Conservation (phyloP, 2,113 vertebrate species). For the Mormyrus lacerda region DNA sequence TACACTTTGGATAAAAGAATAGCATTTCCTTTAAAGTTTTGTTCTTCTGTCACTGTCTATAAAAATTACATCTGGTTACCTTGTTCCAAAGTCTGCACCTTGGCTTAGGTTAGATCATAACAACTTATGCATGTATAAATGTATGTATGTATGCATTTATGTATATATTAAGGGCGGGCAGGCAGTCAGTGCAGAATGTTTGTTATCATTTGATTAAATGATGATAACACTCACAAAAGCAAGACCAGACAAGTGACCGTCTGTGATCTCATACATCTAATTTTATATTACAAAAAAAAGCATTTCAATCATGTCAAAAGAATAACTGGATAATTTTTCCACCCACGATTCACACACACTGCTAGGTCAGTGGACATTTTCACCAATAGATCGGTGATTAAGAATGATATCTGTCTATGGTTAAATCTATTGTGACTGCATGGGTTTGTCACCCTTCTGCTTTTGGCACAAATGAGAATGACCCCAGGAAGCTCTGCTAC, state of each 20-base stretch:
- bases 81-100: not conserved
- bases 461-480: not conserved
- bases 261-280: not conserved
- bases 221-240: not conserved
- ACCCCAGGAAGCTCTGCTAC: not conserved
- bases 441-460: not conserved
- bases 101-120: not conserved
- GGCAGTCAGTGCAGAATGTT: not conserved
- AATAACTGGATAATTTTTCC: not conserved
- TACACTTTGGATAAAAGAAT: not conserved
- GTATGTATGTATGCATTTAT: not conserved
- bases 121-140: not conserved
- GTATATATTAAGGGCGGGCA: not conserved
- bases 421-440: not conserved
- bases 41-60: slow-evolving; percentile 21
- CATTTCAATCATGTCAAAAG: not conserved
- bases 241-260: not conserved
- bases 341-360: not conserved
- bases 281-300: not conserved
- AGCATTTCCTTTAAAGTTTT: not conserved
- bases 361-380: not conserved
- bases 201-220: not conserved
- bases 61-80: not conserved
- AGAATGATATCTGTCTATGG: not conserved
- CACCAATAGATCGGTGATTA: not conserved